Evolutionary conservation across 2,113 vertebrate genomes (phyloP).

Genomic region (Trichomycterus rosablanca): DNA sequence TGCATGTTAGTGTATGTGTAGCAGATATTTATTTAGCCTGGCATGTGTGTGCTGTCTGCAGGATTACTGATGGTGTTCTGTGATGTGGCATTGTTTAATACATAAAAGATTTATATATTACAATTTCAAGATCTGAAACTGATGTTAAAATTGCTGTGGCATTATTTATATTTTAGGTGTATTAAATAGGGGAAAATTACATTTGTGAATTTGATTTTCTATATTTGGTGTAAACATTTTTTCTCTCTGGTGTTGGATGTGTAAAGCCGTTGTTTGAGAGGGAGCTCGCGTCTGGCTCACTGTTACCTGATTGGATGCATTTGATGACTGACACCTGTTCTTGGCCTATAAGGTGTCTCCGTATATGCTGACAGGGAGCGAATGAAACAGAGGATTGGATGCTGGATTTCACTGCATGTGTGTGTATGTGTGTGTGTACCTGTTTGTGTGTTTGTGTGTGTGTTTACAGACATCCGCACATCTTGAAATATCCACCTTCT

Average conservation of each 20-base stretch:
- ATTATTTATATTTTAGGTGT: no score
- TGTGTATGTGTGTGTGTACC: conserved; percentile 24
- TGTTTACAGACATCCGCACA: conserved; percentile 50
- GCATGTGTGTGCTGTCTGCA: no score
- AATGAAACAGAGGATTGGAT: conserved; percentile 46
- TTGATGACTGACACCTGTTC: conserved; percentile 48
- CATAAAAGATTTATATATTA: no score
- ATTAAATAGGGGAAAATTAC: no score
- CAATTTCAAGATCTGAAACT: no score
- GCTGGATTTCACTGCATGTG: conserved; percentile 25
- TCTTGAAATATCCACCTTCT: conserved; percentile 36
- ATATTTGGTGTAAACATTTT: background rate
- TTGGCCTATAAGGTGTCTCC: conserved; percentile 46
- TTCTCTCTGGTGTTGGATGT: background rate
- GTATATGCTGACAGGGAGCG: conserved; percentile 36
- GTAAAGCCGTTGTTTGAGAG: background rate
- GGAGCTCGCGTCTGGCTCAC: conserved; percentile 25
- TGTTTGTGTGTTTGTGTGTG: conserved; percentile 22
- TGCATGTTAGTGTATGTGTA: no score
- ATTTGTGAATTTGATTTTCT: no score
- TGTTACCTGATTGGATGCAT: conserved; percentile 44
- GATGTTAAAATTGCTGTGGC: no score
- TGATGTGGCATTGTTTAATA: no score
- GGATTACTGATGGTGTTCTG: no score
- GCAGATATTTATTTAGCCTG: no score